These are phyloP conservation scores for Pseudomyrmex sp. DNA, from an alignment of 1,140 invertebrate genomes.

Conservation along the genomic window DNA sequence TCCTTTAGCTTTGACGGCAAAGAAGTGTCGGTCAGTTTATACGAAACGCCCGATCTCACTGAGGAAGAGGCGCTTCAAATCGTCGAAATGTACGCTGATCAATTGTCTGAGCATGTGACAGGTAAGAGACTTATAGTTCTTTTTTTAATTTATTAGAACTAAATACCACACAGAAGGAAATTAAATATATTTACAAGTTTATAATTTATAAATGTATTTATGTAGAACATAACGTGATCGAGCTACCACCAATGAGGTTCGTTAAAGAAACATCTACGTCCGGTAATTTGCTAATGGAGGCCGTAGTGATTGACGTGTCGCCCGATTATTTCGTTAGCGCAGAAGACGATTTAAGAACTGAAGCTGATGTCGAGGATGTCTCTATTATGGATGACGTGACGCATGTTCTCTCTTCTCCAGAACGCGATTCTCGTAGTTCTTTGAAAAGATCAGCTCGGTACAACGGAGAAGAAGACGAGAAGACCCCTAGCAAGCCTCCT, in stretches of 20 bases:
- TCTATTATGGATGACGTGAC: conserved; percentile 90
- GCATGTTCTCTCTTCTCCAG: conserved; percentile 70
- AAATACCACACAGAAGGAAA: not conserved
- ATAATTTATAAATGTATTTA: not conserved
- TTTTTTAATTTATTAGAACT: conserved; percentile 6
- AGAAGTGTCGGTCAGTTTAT: conserved; percentile 95
- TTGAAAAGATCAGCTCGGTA: conserved; percentile 62
- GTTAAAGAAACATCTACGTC: conserved; percentile 95
- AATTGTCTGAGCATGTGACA: conserved; percentile 94
- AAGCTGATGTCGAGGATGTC: conserved; percentile 94
- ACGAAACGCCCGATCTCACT: conserved; percentile 96
- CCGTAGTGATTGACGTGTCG: conserved; percentile 95
- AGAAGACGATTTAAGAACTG: conserved; percentile 93
- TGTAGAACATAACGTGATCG: conserved; percentile 92
- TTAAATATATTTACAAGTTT: too few relatives aligned
- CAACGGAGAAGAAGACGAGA: conserved; percentile 63
- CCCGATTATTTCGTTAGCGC: conserved; percentile 91
- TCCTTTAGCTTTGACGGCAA: conserved; percentile 96
- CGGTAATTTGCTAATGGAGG: conserved; percentile 95
- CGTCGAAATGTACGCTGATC: conserved; percentile 97
- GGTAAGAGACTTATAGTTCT: conserved; percentile 81
- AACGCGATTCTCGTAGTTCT: conserved; percentile 72
- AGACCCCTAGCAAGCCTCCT: conserved; percentile 75
- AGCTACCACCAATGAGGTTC: conserved; percentile 94
- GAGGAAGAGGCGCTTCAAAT: conserved; percentile 96